These are phyloP conservation scores for Gasteruption jaculator DNA, from an alignment of 2,888 invertebrate species.

Conservation along the genomic window DNA sequence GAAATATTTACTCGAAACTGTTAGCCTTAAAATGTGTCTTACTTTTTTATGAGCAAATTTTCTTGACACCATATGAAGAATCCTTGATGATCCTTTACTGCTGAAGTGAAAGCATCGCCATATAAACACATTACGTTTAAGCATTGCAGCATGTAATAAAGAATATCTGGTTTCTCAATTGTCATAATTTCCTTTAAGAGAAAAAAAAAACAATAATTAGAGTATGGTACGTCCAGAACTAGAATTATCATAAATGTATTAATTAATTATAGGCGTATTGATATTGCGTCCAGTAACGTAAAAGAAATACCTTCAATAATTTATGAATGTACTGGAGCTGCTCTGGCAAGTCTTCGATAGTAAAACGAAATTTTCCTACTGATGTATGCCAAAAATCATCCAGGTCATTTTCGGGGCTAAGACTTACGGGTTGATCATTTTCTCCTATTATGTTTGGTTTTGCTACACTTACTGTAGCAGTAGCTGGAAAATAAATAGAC, in stretches of 20 bases:
- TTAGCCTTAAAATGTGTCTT: too few relatives aligned
- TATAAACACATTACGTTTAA: slow-evolving; percentile 87
- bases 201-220: neutral
- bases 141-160: slow-evolving; percentile 89
- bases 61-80: slow-evolving; percentile 96
- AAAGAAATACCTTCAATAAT: slow-evolving; percentile 66
- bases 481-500: slow-evolving; percentile 54
- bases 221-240: neutral
- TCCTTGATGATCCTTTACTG: slow-evolving; percentile 83
- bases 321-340: slow-evolving; percentile 92
- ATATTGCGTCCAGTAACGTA: neutral
- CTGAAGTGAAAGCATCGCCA: slow-evolving; percentile 85
- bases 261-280: neutral
- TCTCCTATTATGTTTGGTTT: slow-evolving; percentile 74
- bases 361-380: slow-evolving; percentile 88
- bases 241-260: neutral
- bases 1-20: too few relatives aligned
- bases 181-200: slow-evolving; percentile 67
- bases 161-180: slow-evolving; percentile 83
- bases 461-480: slow-evolving; percentile 69
- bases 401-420: slow-evolving; percentile 69
- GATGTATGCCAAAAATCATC: slow-evolving; percentile 91
- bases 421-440: slow-evolving; percentile 67
- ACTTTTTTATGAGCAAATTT: slow-evolving; percentile 90
- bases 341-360: slow-evolving; percentile 83